Percentiles rank a stretch among this genome's conserved stretches.
phyloP scores from a whole-genome alignment of 2,113 vertebrate species.

The Recurvirostra avosetta region DNA sequence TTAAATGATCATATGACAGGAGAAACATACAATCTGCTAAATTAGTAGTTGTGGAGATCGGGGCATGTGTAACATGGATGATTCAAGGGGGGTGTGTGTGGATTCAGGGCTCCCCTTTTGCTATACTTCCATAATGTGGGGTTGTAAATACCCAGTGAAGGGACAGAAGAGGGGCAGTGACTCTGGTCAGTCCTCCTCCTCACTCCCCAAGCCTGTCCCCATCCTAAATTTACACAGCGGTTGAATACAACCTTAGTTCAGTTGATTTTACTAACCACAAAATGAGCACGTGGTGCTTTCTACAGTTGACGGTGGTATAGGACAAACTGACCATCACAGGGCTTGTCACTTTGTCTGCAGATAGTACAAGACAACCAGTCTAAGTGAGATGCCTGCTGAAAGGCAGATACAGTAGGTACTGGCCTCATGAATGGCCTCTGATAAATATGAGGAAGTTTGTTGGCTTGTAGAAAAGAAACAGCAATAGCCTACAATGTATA shows the following conservation, averaged over 20 bases:
- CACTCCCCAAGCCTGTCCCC: fast-evolving
- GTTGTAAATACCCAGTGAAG: background rate
- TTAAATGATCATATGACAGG: background rate
- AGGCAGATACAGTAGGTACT: background rate
- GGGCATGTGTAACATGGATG: background rate
- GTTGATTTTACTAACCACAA: background rate
- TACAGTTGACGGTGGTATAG: fast-evolving
- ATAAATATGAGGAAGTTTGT: background rate
- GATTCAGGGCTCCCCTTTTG: background rate
- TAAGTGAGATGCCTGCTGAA: background rate
- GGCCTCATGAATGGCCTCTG: background rate
- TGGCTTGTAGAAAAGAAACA: background rate
- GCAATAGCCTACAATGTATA: background rate
- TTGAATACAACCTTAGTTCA: background rate
- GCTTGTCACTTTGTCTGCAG: background rate
- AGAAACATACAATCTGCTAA: background rate
- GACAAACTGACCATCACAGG: background rate
- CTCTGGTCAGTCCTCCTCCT: background rate
- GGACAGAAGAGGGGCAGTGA: fast-evolving
- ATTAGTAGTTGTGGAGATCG: fast-evolving
- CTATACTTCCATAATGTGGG: fast-evolving
- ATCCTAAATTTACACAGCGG: fast-evolving
- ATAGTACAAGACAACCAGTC: background rate
- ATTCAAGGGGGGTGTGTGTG: background rate
- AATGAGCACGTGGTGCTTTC: background rate